phyloP scores from a whole-genome alignment of 2,797 vertebrate genomes.

The Fringilla coelebs region DNA sequence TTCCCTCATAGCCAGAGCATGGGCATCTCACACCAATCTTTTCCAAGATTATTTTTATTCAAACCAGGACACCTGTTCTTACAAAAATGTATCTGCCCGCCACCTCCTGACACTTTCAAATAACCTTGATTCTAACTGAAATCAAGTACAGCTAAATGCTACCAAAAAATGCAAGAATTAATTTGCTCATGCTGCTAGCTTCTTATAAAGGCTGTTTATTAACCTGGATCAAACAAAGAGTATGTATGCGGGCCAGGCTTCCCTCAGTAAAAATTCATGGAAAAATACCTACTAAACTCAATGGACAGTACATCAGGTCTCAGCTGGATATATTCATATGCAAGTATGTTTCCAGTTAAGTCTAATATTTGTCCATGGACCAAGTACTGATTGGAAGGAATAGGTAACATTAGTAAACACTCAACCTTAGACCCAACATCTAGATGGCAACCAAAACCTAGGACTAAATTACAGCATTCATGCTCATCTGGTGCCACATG shows the following conservation, averaged over 20 bases:
- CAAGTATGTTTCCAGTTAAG: neutral
- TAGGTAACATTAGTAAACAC: neutral
- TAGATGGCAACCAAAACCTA: neutral
- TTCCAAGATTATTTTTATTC: neutral
- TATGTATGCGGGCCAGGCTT: neutral
- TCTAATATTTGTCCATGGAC: neutral
- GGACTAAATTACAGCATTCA: neutral
- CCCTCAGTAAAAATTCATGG: neutral
- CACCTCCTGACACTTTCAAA: neutral
- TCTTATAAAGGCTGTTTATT: neutral
- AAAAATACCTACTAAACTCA: neutral
- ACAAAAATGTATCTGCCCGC: neutral
- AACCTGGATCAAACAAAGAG: neutral
- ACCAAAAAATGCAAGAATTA: neutral
- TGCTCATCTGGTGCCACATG: neutral
- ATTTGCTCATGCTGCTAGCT: neutral
- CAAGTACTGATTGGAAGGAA: neutral
- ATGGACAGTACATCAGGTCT: neutral
- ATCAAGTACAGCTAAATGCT: neutral
- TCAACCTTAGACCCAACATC: neutral
- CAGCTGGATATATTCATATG: neutral
- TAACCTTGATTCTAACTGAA: neutral
- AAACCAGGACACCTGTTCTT: neutral
- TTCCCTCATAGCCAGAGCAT: neutral
- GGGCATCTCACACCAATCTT: neutral